Base-by-base conservation (phyloP, 2,888 invertebrate species). In the Entomobrya multifasciata region DNA sequence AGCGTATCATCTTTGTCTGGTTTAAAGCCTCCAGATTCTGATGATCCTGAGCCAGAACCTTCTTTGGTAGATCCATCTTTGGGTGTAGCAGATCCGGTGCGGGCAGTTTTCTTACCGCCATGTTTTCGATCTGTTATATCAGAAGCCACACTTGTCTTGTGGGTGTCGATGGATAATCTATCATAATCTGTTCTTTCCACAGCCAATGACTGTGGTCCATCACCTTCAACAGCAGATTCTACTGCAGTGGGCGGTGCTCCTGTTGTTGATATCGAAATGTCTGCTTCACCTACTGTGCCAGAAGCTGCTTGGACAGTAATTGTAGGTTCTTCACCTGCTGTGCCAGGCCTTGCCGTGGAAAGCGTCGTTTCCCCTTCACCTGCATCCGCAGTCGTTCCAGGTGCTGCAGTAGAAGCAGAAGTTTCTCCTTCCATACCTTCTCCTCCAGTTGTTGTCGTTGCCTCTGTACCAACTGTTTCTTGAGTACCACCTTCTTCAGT, bases 31-130 rank as follows among this genome's bases (percentile, higher is more conserved):
- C 52, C 52, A 6, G 74, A 74, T 27, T 22, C 72, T 49, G 74
- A 44, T 10, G 74, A 52, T n/a, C 49, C 44, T 74, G 74, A 74
- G 15, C 49, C 13, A 15, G 13, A 49, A n/a, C n/a, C n/a, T n/a
- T 44, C 67, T 67, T 36, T 36, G 5, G 67, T 11, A 10, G 41
- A 65, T 0, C 17, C 17, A 1, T 60, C 60, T 57, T 57, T 57
- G 11, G 57, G 47, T 5, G 52, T 17, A 52, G 17, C 5, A 6
- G 52, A n/a, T n/a, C 52, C 52, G 17, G 52, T 6, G n/a, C n/a
- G n/a, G n/a, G n/a, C n/a, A n/a, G n/a, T n/a, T n/a, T n/a, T n/a
- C n/a, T n/a, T n/a, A n/a, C n/a, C n/a, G n/a, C n/a, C n/a, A n/a
- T n/a, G n/a, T n/a, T n/a, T n/a, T n/a, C n/a, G n/a, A n/a, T n/a